Conservation (phyloP, 2,113 vertebrate genomes). For the Electrona antarctica region DNA sequence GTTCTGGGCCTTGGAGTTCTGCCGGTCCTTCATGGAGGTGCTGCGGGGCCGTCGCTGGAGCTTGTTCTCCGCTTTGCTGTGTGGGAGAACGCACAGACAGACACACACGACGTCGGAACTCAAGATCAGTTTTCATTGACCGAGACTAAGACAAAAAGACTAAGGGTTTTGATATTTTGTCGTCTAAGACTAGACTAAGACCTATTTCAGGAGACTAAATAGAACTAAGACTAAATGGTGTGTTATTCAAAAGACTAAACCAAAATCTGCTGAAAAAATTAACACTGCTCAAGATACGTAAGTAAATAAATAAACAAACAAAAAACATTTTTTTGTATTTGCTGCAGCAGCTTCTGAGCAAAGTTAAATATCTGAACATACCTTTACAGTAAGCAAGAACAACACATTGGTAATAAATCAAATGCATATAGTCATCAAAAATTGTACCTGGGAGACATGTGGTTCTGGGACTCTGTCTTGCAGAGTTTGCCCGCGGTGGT, state of each 20-base stretch:
- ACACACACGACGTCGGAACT: no score
- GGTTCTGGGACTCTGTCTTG: conserved; percentile 80
- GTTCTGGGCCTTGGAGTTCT: conserved; percentile 78
- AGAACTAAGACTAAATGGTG: no score
- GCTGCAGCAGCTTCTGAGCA: background rate
- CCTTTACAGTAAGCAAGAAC: no score
- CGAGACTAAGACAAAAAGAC: background rate
- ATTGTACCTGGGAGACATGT: conserved; percentile 78
- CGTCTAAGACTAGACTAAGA: no score
- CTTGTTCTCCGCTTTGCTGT: conserved; percentile 76
- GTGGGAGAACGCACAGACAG: conserved; percentile 6
- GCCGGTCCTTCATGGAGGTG: conserved; percentile 82
- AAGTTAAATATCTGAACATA: background rate
- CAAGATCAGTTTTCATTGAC: conserved; percentile 13
- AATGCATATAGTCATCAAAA: background rate
- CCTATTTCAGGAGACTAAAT: no score
- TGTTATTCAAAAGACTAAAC: no score
- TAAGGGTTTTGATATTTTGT: no score
- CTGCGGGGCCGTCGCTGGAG: conserved; percentile 75
- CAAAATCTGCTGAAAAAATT: no score
- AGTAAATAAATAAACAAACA: background rate
- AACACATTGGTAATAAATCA: no score
- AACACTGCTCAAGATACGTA: no score
- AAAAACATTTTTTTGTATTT: no score
- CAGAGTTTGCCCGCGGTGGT: conserved; percentile 73